Evolutionary conservation across 1,140 invertebrate species (phyloP), one percentile per base, ranked within the genome.

Genomic region (Fopius arisanus): DNA sequence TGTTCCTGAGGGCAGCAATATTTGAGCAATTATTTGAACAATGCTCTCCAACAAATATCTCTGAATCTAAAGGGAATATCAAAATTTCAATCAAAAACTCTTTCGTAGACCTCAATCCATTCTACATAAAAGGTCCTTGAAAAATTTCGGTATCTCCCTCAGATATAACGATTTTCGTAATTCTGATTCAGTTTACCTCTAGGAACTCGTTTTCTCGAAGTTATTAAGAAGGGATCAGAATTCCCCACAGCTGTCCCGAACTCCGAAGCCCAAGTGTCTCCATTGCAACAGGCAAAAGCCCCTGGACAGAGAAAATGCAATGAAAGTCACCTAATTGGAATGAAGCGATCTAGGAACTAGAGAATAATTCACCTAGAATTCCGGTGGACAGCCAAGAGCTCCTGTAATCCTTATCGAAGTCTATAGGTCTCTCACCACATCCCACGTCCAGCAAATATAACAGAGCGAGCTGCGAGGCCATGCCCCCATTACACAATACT

Each of bases 231-330:
- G 16, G 96, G 95, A 77, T 94, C 90, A 0, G 88, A 85, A 21
- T 80, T 86, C 14, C 91, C 90, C 7, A 96, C 81, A 0, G 96
- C 96, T 37, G 94, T 90, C 31, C 95, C 96, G 41, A 97, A 84
- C 87, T 97, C 96, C 21, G 95, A 96, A 48, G 96, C 94, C 94
- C 95, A 96, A 0, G 96, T 97, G 81, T 98, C 96, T 5, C 95
- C 96, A 84, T 94, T 96, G 79, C 93, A 93, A 80, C 95, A 96
- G 4, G 95, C 91, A 77, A 96, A 90, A 2, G 94, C 89, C 79
- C 93, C 93, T 92, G 76, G 54, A 87, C 86, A 65, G n/a, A n/a
- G n/a, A 70, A 29, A n/a, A 62, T 33, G 10, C 29, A 43, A 43
- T 28, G 3, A 3, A 3, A 33, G 9, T 33, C 3, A 33, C 31